Percentiles rank a stretch among this genome's conserved stretches.
Evolutionary conservation across 2,113 vertebrate species (phyloP).

Genomic region (Oriolus oriolus): DNA sequence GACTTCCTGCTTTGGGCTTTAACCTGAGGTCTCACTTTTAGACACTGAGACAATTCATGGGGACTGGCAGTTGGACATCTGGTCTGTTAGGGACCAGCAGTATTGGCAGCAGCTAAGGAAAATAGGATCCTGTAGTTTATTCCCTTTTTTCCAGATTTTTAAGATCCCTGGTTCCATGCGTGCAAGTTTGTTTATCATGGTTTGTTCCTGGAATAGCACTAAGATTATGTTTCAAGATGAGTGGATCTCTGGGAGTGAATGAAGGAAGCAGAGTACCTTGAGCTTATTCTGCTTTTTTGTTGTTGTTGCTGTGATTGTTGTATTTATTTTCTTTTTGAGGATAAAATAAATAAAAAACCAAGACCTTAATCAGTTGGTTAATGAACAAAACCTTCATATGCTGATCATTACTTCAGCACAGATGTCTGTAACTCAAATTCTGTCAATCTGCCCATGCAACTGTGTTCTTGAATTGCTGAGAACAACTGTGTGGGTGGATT

Average conservation of each 20-base stretch:
- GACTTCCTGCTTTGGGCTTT: neutral
- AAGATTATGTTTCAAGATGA: neutral
- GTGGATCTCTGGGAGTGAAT: neutral
- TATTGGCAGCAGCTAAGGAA: neutral
- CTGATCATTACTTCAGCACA: conserved; percentile 57
- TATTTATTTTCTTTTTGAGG: conserved; percentile 17
- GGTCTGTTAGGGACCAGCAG: neutral
- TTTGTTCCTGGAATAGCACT: neutral
- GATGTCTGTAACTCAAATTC: conserved; percentile 63
- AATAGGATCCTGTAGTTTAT: neutral
- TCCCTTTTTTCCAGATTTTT: neutral
- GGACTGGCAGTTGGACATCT: neutral
- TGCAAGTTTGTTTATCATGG: neutral
- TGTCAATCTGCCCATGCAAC: conserved; percentile 69
- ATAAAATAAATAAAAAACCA: conserved; percentile 13
- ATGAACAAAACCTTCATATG: conserved; percentile 36
- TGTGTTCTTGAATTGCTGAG: conserved; percentile 70
- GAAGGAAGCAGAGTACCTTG: neutral
- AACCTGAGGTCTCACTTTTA: neutral
- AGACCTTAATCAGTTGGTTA: conserved; percentile 1
- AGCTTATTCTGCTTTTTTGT: neutral
- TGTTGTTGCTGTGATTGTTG: neutral
- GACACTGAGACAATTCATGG: neutral
- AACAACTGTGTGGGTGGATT: conserved; percentile 74
- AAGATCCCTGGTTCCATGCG: neutral